These are phyloP conservation scores for Acanthosoma haemorrhoidale DNA, from an alignment of 2,888 invertebrate species.

Conservation along the genomic window DNA sequence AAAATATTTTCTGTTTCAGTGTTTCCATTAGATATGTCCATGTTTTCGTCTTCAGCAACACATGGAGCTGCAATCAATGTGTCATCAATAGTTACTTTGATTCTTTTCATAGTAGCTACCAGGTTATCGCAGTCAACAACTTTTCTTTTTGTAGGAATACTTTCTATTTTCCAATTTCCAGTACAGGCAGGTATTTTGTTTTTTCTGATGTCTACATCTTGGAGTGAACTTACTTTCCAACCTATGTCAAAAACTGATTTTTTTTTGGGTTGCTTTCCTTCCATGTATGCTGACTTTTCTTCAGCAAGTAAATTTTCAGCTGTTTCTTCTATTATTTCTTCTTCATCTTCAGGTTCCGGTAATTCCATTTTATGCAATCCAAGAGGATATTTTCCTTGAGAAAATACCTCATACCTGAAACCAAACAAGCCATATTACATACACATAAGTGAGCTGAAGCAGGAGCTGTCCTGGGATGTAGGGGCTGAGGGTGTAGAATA, in stretches of 20 bases:
- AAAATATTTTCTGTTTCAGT: neutral
- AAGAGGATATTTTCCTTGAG: conserved; percentile 59
- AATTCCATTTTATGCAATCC: conserved; percentile 55
- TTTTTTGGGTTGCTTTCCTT: neutral
- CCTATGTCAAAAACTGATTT: neutral
- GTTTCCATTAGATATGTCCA: too few species aligned
- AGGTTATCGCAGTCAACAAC: neutral
- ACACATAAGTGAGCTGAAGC: too few species aligned
- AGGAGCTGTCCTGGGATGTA: too few species aligned
- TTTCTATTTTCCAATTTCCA: conserved; percentile 13
- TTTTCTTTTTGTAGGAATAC: conserved; percentile 11
- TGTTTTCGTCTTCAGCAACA: neutral
- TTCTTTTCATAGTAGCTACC: conserved; percentile 12
- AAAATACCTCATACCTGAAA: conserved; percentile 32
- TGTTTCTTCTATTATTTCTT: conserved; percentile 34
- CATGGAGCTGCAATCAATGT: neutral
- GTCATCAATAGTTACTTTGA: conserved; percentile 18
- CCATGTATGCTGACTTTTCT: conserved; percentile 2
- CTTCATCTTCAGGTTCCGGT: conserved; percentile 41
- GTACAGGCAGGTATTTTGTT: neutral
- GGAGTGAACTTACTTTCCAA: conserved; percentile 6
- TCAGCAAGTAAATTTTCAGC: conserved; percentile 29
- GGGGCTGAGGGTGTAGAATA: too few species aligned
- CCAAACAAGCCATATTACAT: too few species aligned
- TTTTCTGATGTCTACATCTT: neutral